A percentile compares a stretch with the other conserved stretches of the same genome.
These are phyloP conservation scores for Mylabris phalerata DNA, from an alignment of 1,140 invertebrate species.

Conservation along the genomic window DNA sequence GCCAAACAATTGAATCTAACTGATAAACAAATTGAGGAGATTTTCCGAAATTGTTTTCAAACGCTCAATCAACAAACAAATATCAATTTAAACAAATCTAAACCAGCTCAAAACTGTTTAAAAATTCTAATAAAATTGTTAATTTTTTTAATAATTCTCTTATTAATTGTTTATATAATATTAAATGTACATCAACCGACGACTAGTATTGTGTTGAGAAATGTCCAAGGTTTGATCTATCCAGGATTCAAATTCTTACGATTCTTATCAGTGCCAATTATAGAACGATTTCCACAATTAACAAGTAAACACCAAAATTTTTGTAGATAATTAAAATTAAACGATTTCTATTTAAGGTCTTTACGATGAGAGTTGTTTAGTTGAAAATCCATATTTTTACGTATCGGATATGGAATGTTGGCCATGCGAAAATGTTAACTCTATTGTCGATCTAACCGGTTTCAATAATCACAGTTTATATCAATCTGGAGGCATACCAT, in stretches of 20 bases:
- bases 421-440: slow-evolving; percentile 61
- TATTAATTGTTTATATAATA: slow-evolving; percentile 34
- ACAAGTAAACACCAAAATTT: slow-evolving; percentile 31
- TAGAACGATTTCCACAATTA: slow-evolving; percentile 43
- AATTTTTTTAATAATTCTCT: slow-evolving; percentile 22
- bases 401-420: slow-evolving; percentile 67
- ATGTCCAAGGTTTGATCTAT: slow-evolving; percentile 47
- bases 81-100: neutral
- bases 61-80: slow-evolving; percentile 9
- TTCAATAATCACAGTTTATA: slow-evolving; percentile 31
- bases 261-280: slow-evolving; percentile 45
- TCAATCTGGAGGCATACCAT: slow-evolving; percentile 32
- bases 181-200: slow-evolving; percentile 41
- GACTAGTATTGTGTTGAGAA: slow-evolving; percentile 41
- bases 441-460: slow-evolving; percentile 44
- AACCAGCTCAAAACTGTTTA: slow-evolving; percentile 18
- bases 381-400: slow-evolving; percentile 69
- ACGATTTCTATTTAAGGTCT: slow-evolving; percentile 50
- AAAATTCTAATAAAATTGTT: slow-evolving; percentile 22
- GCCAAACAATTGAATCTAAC: slow-evolving; percentile 32
- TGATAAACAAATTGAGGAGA: slow-evolving; percentile 30
- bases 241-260: slow-evolving; percentile 47
- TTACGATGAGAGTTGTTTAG: slow-evolving; percentile 71
- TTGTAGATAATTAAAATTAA: neutral
- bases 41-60: slow-evolving; percentile 33